Base-by-base conservation (phyloP, 30 jellyfish, hydroid and myxozoan species). In the Chrysaora quinquecirrha region DNA sequence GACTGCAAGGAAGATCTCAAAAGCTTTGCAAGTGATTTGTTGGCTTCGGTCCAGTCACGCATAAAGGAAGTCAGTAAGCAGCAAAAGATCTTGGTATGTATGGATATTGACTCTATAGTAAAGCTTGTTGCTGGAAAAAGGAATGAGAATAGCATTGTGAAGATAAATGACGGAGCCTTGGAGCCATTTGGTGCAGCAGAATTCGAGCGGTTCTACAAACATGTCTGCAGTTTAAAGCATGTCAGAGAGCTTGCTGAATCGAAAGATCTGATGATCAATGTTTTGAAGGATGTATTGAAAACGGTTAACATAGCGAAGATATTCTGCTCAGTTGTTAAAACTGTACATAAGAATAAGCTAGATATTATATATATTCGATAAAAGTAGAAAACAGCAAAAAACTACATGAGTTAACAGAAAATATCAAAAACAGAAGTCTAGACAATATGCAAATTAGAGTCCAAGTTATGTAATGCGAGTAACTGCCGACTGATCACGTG, bases 231-330 rank as follows among this genome's bases (percentile, higher is more conserved):
- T 21, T 73, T 46, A 73, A 20, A 14, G 33, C 85, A 73, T 28
- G 31, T 73, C 22, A 63, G 60, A 48, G 32, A 50, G 85, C 85
- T 73, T 30, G 82, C 82, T 33, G 73, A 73, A 31, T 31, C 10
- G 34, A 73, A 4, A 73, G 85, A 73, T 33, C 58, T 49, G 2
- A 73, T 21, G 68, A 12, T 52, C 68, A 25, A 52, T 43, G 58
- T 16, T 43, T 43, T 43, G 16, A 43, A 43, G 58, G 16, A 43
- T 43, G 58, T 43, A 6, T 16, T 43, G 58, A 43, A n/a, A n/a
- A n/a, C n/a, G n/a, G n/a, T n/a, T n/a, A n/a, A n/a, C n/a, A n/a
- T n/a, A n/a, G n/a, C n/a, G n/a, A n/a, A n/a, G n/a, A n/a, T n/a
- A n/a, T n/a, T n/a, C n/a, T n/a, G n/a, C n/a, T n/a, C n/a, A n/a